Base-by-base conservation (phyloP, 2,113 vertebrate species). In the Sinocyclocheilus grahami region DNA sequence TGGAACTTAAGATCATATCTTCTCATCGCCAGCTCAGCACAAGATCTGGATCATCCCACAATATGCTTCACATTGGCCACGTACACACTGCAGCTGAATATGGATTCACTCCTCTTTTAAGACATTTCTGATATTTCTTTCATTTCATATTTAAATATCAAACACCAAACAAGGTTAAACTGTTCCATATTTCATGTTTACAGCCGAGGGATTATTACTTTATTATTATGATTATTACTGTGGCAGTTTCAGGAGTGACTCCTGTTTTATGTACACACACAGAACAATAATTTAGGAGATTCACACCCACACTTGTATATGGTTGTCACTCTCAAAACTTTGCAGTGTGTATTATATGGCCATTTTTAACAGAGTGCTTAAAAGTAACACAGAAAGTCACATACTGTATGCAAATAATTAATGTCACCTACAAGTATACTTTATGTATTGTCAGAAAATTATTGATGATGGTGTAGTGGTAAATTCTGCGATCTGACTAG, bases 41-140 rank as follows among this genome's bases (percentile, higher is more conserved):
- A 30, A 27, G 11, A 18, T 81, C 62, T 48, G 60, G 22, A 82
- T 82, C n/a, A 30, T 65, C 67, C 24, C 24, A 16, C 22, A 24
- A 1, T 16, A 42, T 3, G 24, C 77, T n/a, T 79, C 60, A 67
- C 62, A 48, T 65, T 18, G n/a, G 24, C 22, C 22, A 46, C 62
- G 30, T 30, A 67, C n/a, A 82, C 79, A 63, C 58, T 81, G 22
- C 58, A 60, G 30, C 27, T 46, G 22, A 37, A 79, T 79, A 62
- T 13, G 20, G 10, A n/a, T 33, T 12, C 30, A 39, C 48, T 53
- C n/a, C 6, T 24, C 74, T 48, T 24, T 48, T 48, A 48, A 24
- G 72, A 24, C 39, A 22, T 27, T 76, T 24, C 42, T 8, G n/a
- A 67, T 30, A 30, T 67, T 67, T 67, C 2, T 51, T 69, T 69